Conservation (phyloP, 2,113 vertebrate genomes). For the Oxygymnocypris stewartii region DNA sequence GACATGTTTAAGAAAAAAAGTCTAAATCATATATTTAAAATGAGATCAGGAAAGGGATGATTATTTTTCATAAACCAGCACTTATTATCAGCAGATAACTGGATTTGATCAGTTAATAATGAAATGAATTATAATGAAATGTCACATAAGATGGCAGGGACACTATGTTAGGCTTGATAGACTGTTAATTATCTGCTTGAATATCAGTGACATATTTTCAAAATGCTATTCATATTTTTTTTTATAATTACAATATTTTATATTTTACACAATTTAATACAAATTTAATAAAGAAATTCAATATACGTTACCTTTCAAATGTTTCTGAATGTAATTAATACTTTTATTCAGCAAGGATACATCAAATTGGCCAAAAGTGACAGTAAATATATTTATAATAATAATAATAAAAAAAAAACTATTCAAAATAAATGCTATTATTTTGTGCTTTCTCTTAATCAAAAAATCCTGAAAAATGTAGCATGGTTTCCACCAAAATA, state of each 20-base stretch:
- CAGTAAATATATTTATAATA: neutral
- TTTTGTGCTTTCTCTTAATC: neutral
- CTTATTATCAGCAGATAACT: neutral
- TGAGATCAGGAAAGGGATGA: too few species aligned
- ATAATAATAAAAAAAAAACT: neutral
- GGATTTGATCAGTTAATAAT: conserved; percentile 7
- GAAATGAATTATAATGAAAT: neutral
- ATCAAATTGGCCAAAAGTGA: neutral
- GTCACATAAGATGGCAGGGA: neutral
- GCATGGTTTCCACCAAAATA: neutral
- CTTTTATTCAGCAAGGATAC: neutral
- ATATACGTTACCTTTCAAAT: neutral
- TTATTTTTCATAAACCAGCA: too few species aligned
- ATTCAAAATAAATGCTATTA: neutral
- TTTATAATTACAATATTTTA: neutral
- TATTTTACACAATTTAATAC: neutral
- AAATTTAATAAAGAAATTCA: neutral
- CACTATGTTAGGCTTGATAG: neutral
- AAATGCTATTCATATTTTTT: neutral
- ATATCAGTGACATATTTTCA: neutral
- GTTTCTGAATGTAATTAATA: neutral
- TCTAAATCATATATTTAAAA: too few species aligned
- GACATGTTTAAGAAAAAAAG: too few species aligned
- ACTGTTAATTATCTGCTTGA: neutral
- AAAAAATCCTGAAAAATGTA: neutral